Percentiles rank a stretch among this genome's conserved stretches.
phyloP scores from a whole-genome alignment of 2,113 vertebrate species.

The Eptesicus fuscus region DNA sequence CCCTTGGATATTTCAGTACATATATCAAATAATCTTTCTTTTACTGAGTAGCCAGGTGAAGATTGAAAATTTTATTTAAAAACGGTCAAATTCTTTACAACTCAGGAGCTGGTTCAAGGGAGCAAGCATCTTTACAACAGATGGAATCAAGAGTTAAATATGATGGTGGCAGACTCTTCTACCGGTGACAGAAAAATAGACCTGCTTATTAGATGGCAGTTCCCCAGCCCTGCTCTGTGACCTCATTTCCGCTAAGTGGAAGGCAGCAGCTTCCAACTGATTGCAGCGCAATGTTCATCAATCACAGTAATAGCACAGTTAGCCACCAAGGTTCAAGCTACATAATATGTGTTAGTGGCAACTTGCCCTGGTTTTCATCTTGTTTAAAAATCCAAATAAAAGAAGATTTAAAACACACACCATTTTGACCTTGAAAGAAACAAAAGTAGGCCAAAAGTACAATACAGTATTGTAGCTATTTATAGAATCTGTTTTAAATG shows the following conservation, averaged over 20 bases:
- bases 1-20: slow-evolving; percentile 16
- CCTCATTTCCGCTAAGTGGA: slow-evolving; percentile 45
- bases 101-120: background rate
- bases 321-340: slow-evolving; percentile 43
- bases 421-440: slow-evolving; percentile 44
- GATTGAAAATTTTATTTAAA: slow-evolving; percentile 16
- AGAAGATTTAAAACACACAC: background rate
- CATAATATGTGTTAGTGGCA: slow-evolving; percentile 40
- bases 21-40: slow-evolving; percentile 15
- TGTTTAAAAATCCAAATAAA: slow-evolving; percentile 56
- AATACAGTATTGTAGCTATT: slow-evolving; percentile 48
- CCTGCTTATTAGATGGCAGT: slow-evolving; percentile 3
- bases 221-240: slow-evolving; percentile 32
- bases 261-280: slow-evolving; percentile 55
- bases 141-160: slow-evolving; percentile 39
- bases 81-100: slow-evolving; percentile 36
- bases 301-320: slow-evolving; percentile 44
- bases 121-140: slow-evolving; percentile 33
- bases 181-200: slow-evolving; percentile 10
- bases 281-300: slow-evolving; percentile 22
- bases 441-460: slow-evolving; percentile 35
- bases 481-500: slow-evolving; percentile 50
- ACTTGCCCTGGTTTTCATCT: slow-evolving; percentile 52
- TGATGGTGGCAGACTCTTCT: background rate
- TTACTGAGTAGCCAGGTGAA: background rate